These are phyloP conservation scores for Todiramphus chloris DNA, from an alignment of 2,113 vertebrate species.

Conservation along the genomic window DNA sequence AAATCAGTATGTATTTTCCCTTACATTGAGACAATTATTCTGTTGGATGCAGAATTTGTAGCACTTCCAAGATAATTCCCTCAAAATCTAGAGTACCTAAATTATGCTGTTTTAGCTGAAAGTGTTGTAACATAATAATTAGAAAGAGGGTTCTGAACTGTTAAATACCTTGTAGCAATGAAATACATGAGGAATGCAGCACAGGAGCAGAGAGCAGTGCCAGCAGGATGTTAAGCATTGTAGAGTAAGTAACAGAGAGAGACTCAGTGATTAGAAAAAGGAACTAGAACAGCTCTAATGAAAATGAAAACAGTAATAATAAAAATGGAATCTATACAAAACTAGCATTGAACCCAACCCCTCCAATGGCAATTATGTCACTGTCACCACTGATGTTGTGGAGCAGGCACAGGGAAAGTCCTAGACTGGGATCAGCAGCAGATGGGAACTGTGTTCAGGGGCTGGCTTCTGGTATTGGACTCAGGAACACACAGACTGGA, in stretches of 20 bases:
- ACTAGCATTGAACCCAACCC: too few relatives aligned
- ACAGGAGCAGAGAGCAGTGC: neutral
- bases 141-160: neutral
- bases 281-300: too few relatives aligned
- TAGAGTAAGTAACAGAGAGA: neutral
- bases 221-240: neutral
- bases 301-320: too few relatives aligned
- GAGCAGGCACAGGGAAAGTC: too few relatives aligned
- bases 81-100: neutral
- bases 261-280: too few relatives aligned
- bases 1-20: neutral
- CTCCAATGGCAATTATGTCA: too few relatives aligned
- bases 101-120: neutral
- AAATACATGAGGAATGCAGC: neutral
- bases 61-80: neutral
- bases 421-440: too few relatives aligned
- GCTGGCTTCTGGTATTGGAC: too few relatives aligned
- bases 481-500: too few relatives aligned
- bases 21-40: neutral
- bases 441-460: too few relatives aligned
- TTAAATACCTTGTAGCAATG: neutral
- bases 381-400: too few relatives aligned
- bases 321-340: too few relatives aligned
- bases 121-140: neutral
- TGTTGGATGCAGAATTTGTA: neutral